A percentile compares a stretch with the other conserved stretches of the same genome.
These are phyloP conservation scores for Lampris incognitus DNA, from an alignment of 2,113 vertebrate genomes.

Conservation along the genomic window DNA sequence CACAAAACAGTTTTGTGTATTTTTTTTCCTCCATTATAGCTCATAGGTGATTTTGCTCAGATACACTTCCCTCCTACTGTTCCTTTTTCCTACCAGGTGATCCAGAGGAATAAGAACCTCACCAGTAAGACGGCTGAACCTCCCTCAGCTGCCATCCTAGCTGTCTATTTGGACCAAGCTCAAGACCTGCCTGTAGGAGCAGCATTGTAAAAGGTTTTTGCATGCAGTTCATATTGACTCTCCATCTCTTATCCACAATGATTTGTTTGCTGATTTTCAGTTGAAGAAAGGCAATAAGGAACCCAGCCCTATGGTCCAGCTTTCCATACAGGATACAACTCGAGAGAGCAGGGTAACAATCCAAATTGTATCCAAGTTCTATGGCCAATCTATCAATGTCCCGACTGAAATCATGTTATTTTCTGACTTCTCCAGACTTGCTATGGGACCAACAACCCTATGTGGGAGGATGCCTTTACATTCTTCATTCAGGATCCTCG, in stretches of 20 bases:
- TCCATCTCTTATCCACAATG: neutral
- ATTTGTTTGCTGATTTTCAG: conserved; percentile 69
- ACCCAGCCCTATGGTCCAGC: conserved; percentile 89
- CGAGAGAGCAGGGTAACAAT: conserved; percentile 88
- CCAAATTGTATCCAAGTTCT: neutral
- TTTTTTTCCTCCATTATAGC: neutral
- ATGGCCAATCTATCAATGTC: neutral
- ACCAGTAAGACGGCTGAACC: conserved; percentile 83
- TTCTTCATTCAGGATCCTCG: conserved; percentile 91
- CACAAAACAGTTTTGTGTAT: neutral
- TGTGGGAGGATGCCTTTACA: conserved; percentile 92
- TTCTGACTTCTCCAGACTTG: conserved; percentile 74
- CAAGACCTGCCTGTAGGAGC: conserved; percentile 88
- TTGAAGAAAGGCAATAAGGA: conserved; percentile 90
- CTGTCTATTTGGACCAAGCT: conserved; percentile 90
- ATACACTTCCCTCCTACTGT: neutral
- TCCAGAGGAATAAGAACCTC: conserved; percentile 88
- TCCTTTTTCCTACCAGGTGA: conserved; percentile 77
- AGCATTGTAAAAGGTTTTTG: neutral
- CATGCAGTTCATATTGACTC: neutral
- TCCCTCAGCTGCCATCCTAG: conserved; percentile 89
- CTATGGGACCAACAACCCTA: conserved; percentile 82
- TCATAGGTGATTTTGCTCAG: neutral
- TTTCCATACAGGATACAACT: conserved; percentile 89
- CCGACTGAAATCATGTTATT: neutral